phyloP scores from a whole-genome alignment of 2,797 vertebrate species.

The Acanthiza pusilla region DNA sequence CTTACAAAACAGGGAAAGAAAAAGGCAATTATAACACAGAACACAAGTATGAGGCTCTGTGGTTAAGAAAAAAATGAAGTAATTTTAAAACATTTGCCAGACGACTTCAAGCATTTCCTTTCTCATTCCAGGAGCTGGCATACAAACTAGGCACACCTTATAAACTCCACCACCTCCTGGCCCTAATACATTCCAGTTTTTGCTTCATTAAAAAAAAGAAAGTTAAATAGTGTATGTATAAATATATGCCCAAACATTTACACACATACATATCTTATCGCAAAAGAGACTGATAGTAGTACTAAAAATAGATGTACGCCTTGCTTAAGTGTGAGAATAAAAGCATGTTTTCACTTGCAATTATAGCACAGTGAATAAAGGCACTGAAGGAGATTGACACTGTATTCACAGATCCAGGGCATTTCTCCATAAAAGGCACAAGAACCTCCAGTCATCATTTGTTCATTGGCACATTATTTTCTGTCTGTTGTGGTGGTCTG shows the following conservation, averaged over 20 bases:
- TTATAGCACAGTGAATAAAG: neutral
- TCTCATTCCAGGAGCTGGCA: neutral
- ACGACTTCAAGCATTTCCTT: conserved; percentile 42
- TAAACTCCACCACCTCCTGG: neutral
- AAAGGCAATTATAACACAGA: neutral
- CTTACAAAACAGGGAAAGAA: neutral
- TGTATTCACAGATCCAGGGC: neutral
- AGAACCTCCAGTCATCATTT: neutral
- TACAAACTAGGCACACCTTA: neutral
- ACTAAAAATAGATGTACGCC: neutral
- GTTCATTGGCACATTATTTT: neutral
- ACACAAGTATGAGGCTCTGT: neutral
- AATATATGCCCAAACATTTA: neutral
- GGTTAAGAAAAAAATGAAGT: conserved; percentile 14
- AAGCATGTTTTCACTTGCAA: neutral
- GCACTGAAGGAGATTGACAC: neutral
- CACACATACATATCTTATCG: neutral
- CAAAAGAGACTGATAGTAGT: neutral
- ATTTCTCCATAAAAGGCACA: neutral
- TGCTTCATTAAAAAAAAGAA: neutral
- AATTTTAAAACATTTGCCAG: conserved; percentile 18
- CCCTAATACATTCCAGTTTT: neutral
- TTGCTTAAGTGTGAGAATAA: neutral
- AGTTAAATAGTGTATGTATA: neutral
- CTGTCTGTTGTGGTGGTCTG: neutral